Evolutionary conservation across 2,888 invertebrate genomes (phyloP).

Genomic region (Allacma fusca): DNA sequence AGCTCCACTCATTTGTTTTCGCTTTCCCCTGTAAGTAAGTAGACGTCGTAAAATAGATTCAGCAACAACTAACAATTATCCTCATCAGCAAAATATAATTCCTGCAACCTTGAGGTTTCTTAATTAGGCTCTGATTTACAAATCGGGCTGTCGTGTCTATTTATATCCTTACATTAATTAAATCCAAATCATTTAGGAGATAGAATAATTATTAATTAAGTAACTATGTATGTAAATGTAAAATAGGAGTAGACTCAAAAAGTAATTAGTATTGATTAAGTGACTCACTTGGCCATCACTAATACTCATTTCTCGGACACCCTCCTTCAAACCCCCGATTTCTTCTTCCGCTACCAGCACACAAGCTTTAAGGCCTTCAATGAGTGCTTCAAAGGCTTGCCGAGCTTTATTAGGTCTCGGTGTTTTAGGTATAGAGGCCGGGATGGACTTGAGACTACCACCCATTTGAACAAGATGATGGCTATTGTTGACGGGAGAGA

Average conservation of each 20-base stretch:
- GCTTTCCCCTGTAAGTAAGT: background rate
- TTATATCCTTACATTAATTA: background rate
- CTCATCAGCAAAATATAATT: background rate
- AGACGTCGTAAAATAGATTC: background rate
- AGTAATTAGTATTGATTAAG: too few relatives aligned
- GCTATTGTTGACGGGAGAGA: slow-evolving; percentile 27
- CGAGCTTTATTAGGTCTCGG: slow-evolving; percentile 45
- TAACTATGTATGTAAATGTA: too few relatives aligned
- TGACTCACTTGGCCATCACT: slow-evolving; percentile 38
- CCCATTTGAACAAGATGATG: slow-evolving; percentile 23
- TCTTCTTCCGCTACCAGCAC: slow-evolving; percentile 61
- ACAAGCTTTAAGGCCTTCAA: slow-evolving; percentile 59
- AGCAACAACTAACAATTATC: background rate
- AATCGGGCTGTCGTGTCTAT: background rate
- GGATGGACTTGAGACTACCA: slow-evolving; percentile 39
- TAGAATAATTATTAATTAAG: too few relatives aligned
- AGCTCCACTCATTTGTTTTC: background rate
- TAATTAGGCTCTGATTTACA: background rate
- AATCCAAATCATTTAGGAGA: too few relatives aligned
- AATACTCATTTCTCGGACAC: slow-evolving; percentile 43
- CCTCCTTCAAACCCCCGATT: slow-evolving; percentile 53
- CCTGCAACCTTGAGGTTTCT: background rate
- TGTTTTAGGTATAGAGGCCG: slow-evolving; percentile 47
- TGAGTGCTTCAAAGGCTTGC: slow-evolving; percentile 46
- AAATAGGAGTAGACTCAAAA: too few relatives aligned